These are phyloP conservation scores for Ptychobarbus kaznakovi DNA, from an alignment of 2,797 vertebrate genomes.

Conservation along the genomic window DNA sequence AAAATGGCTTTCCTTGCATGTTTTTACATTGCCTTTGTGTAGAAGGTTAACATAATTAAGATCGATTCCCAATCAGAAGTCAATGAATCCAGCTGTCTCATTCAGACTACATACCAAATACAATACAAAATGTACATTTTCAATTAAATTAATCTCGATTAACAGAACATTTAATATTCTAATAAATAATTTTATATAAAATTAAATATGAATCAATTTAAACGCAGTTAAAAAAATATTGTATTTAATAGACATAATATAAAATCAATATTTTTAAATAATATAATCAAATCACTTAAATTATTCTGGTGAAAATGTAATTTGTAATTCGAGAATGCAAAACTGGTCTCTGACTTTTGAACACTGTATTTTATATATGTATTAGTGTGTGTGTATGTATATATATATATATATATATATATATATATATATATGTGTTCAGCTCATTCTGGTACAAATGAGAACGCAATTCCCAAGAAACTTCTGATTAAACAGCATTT, in stretches of 20 bases:
- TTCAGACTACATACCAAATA: not conserved
- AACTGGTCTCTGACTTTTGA: not conserved
- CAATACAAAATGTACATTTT: not conserved
- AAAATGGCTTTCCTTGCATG: not conserved
- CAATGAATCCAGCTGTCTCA: not conserved
- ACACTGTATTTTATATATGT: not conserved
- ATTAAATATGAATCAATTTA: not conserved
- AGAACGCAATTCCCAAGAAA: not conserved
- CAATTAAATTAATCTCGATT: not conserved
- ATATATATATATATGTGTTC: not conserved
- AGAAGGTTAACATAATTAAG: not conserved
- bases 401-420: not conserved
- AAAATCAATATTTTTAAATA: not conserved
- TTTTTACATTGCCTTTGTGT: not conserved
- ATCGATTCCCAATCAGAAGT: not conserved
- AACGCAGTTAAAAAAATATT: not conserved
- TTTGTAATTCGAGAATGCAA: not conserved
- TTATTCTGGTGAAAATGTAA: not conserved
- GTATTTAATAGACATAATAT: not conserved
- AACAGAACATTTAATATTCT: not conserved
- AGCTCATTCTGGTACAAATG: not conserved
- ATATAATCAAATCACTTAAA: not conserved
- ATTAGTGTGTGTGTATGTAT: not conserved
- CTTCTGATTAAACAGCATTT: conserved; percentile 11
- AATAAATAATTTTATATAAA: not conserved